Conservation (phyloP, 2,888 invertebrate genomes). For the Eulithis prunata region DNA sequence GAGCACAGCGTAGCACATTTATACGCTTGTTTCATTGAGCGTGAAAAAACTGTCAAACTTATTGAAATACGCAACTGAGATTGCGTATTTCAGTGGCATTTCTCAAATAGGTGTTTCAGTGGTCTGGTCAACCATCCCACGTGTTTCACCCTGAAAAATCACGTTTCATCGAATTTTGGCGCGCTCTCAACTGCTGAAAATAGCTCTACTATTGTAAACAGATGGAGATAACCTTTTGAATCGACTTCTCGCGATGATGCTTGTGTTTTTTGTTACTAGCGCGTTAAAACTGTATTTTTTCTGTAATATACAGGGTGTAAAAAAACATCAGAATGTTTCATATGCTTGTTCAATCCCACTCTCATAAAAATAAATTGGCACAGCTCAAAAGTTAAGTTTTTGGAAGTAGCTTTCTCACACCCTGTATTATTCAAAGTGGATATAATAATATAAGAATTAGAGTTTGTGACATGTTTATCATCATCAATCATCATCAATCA, state of each 20-base stretch:
- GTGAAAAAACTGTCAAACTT: too few species aligned
- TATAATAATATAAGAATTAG: too few species aligned
- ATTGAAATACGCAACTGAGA: too few species aligned
- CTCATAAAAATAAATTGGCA: too few species aligned
- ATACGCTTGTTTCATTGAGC: too few species aligned
- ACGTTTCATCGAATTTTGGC: constrained; percentile 75
- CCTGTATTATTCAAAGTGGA: too few species aligned
- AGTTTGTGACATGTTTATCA: too few species aligned
- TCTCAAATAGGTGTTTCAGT: constrained; percentile 58
- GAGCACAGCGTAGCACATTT: too few species aligned
- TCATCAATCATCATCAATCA: too few species aligned
- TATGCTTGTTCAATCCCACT: too few species aligned
- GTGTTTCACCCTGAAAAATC: constrained; percentile 64
- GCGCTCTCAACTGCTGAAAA: constrained; percentile 58
- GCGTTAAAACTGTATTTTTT: constrained; percentile 4
- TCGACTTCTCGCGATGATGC: constrained; percentile 56
- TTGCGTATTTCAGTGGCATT: constrained; percentile 17
- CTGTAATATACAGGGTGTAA: neutral
- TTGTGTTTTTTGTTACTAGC: constrained; percentile 44
- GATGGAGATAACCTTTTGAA: constrained; percentile 54
- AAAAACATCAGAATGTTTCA: neutral
- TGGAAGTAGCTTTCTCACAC: too few species aligned
- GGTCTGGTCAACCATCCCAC: constrained; percentile 60
- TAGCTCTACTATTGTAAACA: constrained; percentile 54
- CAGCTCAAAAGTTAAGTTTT: too few species aligned